Percentiles rank a stretch among this genome's conserved stretches.
These are phyloP conservation scores for Rhamphomyia laevipes DNA, from an alignment of 2,888 invertebrate species.

Conservation along the genomic window DNA sequence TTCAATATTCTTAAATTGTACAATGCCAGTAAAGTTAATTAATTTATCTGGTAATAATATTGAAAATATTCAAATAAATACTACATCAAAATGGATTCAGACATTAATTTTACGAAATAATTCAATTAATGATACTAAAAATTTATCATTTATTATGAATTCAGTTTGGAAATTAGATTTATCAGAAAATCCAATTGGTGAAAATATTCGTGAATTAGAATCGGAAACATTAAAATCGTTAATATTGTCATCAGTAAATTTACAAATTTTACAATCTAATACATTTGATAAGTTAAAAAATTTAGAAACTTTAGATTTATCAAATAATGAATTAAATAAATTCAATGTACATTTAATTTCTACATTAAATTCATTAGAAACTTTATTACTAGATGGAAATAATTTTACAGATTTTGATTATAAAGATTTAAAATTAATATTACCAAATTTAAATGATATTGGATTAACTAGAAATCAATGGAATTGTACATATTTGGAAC, in stretches of 20 bases:
- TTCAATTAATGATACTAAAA: not conserved
- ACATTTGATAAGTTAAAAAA: not conserved
- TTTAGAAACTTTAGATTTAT: not conserved
- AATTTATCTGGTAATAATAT: not conserved
- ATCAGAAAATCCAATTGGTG: not conserved
- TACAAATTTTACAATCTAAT: not conserved
- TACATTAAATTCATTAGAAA: not conserved
- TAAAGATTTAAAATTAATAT: not conserved
- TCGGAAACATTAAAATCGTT: not conserved
- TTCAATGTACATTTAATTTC: not conserved
- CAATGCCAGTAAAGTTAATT: rapidly evolving
- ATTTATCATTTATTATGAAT: no score
- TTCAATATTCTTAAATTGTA: no score
- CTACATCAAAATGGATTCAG: not conserved
- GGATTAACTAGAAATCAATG: not conserved
- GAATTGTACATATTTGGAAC: not conserved
- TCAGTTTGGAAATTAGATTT: no score
- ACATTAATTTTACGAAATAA: no score
- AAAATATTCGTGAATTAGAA: not conserved
- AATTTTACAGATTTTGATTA: not conserved
- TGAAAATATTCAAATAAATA: not conserved
- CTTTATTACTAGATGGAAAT: not conserved
- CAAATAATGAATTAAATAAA: not conserved
- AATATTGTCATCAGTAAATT: not conserved
- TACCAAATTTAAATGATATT: not conserved